These are phyloP conservation scores for Druon quercuslanigerum DNA, from an alignment of 1,140 invertebrate genomes.

Conservation along the genomic window DNA sequence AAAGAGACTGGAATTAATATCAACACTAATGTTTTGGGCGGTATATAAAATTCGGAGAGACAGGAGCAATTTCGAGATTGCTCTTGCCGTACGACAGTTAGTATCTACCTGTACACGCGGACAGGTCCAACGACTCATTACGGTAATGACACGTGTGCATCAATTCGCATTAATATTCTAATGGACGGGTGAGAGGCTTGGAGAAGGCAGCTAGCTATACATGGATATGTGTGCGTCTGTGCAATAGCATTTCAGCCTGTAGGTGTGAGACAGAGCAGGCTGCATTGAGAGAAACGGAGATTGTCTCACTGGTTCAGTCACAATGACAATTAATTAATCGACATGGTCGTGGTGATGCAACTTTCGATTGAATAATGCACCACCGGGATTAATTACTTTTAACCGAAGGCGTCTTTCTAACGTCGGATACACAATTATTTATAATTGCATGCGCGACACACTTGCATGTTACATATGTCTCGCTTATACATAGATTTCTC, in stretches of 20 bases:
- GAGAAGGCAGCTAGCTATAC: slow-evolving; percentile 46
- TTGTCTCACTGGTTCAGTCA: slow-evolving; percentile 26
- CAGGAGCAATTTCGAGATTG: slow-evolving; percentile 71
- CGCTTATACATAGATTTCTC: slow-evolving; percentile 6
- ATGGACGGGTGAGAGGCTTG: slow-evolving; percentile 58
- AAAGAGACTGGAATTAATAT: not conserved
- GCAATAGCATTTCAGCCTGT: not conserved
- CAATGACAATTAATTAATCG: slow-evolving; percentile 40
- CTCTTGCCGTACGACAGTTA: slow-evolving; percentile 33
- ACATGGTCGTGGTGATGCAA: slow-evolving; percentile 34
- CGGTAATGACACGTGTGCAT: slow-evolving; percentile 74
- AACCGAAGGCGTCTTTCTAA: slow-evolving; percentile 36
- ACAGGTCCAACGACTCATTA: slow-evolving; percentile 73
- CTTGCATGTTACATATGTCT: slow-evolving; percentile 18
- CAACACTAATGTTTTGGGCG: slow-evolving; percentile 35
- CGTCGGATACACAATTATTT: slow-evolving; percentile 33
- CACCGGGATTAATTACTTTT: slow-evolving; percentile 46
- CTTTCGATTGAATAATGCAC: slow-evolving; percentile 46
- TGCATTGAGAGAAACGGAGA: slow-evolving; percentile 45
- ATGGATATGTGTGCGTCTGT: slow-evolving; percentile 34
- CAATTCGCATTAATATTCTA: slow-evolving; percentile 76
- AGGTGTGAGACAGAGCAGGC: too few species aligned
- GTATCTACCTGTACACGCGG: slow-evolving; percentile 58
- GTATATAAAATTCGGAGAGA: slow-evolving; percentile 62
- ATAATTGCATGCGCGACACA: slow-evolving; percentile 27